A percentile compares a stretch with the other conserved stretches of the same genome.
phyloP scores from a whole-genome alignment of 2,888 invertebrate genomes.

The Caenorhabditis sinica region DNA sequence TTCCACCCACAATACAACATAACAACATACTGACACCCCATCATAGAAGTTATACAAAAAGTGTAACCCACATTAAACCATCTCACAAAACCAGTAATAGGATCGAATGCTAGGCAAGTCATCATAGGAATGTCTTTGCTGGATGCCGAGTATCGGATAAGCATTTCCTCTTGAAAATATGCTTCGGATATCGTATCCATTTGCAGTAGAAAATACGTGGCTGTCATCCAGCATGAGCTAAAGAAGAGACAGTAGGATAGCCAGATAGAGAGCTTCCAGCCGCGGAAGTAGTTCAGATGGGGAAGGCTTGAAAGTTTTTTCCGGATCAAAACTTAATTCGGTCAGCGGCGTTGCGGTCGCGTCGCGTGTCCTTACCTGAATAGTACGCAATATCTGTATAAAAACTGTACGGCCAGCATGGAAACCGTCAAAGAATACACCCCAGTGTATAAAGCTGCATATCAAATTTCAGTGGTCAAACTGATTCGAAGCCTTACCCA shows the following conservation, averaged over 20 bases:
- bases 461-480: not conserved
- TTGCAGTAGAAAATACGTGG: not conserved
- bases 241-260: conserved; percentile 14
- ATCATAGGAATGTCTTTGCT: not conserved
- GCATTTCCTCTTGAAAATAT: not conserved
- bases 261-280: not conserved
- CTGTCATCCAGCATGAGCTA: not conserved
- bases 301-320: not conserved
- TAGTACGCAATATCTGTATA: conserved; percentile 16
- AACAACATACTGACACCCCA: not conserved
- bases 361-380: not conserved
- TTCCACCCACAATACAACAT: conserved; percentile 7
- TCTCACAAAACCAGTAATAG: not conserved
- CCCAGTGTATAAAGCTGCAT: conserved; percentile 19
- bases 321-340: too few relatives aligned
- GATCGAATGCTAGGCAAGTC: not conserved
- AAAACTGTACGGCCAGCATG: conserved; percentile 3
- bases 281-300: not conserved
- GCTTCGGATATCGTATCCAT: not conserved
- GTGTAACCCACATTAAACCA: not conserved
- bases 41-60: not conserved
- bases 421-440: conserved; percentile 15
- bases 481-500: not conserved
- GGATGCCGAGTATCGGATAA: not conserved
- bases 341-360: too few relatives aligned